phyloP scores from a whole-genome alignment of 1,140 invertebrate genomes.

The Nephotettix cincticeps region DNA sequence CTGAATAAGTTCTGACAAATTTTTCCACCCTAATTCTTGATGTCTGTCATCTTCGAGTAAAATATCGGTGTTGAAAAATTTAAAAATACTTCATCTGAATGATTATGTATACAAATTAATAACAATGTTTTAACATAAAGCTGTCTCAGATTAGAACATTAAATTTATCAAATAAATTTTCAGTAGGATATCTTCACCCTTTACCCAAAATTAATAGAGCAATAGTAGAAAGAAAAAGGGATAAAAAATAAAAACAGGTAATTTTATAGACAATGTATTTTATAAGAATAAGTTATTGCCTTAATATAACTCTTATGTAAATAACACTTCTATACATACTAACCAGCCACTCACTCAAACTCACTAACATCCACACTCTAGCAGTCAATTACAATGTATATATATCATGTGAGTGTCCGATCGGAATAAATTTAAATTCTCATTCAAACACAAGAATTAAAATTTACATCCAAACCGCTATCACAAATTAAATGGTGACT shows the following conservation, averaged over 20 bases:
- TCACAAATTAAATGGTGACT: neutral
- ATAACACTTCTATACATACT: slow-evolving; percentile 14
- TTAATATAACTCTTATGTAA: slow-evolving; percentile 7
- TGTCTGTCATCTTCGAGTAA: too few relatives aligned
- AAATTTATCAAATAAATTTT: too few relatives aligned
- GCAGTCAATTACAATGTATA: neutral
- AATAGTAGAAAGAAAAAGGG: too few relatives aligned
- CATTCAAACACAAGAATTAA: neutral
- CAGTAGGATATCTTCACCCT: too few relatives aligned
- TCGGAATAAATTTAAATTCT: neutral
- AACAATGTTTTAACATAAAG: too few relatives aligned
- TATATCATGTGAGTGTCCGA: neutral
- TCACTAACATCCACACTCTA: neutral
- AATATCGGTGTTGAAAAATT: too few relatives aligned
- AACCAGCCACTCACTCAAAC: neutral
- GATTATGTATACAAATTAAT: too few relatives aligned
- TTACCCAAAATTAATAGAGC: too few relatives aligned
- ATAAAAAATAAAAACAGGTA: neutral
- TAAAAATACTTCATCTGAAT: too few relatives aligned
- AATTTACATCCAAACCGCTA: neutral
- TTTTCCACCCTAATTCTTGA: too few relatives aligned
- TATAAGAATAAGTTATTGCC: slow-evolving; percentile 17
- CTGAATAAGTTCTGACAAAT: too few relatives aligned
- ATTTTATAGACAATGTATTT: slow-evolving; percentile 7
- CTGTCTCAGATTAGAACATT: too few relatives aligned